Percentiles rank a stretch among this genome's conserved stretches.
Evolutionary conservation across 2,797 vertebrate genomes (phyloP).

Genomic region (Enteromius unitaeniatus): DNA sequence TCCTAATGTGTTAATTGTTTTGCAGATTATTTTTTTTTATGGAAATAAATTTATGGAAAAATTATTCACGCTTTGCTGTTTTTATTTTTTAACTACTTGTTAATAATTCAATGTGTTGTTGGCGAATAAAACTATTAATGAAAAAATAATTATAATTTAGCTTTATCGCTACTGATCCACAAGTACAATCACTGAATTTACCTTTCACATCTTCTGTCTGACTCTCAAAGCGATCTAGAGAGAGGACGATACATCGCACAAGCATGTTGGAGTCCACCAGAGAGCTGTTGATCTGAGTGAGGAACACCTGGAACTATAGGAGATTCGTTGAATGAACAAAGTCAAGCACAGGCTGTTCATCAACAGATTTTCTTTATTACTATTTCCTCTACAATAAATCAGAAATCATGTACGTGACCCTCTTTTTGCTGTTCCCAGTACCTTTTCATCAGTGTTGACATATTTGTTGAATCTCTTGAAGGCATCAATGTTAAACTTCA

Average conservation of each 20-base stretch:
- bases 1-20: background rate
- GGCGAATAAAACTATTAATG: background rate
- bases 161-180: background rate
- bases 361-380: background rate
- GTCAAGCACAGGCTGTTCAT: background rate
- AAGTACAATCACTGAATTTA: conserved; percentile 58
- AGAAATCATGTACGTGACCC: background rate
- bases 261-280: conserved; percentile 99
- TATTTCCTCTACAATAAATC: background rate
- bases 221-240: conserved; percentile 94
- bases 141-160: background rate
- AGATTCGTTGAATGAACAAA: background rate
- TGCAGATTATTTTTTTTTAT: background rate
- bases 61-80: no score
- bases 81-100: no score
- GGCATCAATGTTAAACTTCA: conserved; percentile 99
- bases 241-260: conserved; percentile 95
- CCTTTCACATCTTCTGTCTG: conserved; percentile 96
- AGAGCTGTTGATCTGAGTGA: conserved; percentile 98
- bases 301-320: conserved; percentile 93
- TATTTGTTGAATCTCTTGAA: conserved; percentile 99
- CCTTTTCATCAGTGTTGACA: conserved; percentile 97
- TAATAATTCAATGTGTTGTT: background rate
- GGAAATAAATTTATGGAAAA: no score
- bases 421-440: conserved; percentile 57